Conservation (phyloP, 1,140 invertebrate genomes). For the Hyphantria cunea region DNA sequence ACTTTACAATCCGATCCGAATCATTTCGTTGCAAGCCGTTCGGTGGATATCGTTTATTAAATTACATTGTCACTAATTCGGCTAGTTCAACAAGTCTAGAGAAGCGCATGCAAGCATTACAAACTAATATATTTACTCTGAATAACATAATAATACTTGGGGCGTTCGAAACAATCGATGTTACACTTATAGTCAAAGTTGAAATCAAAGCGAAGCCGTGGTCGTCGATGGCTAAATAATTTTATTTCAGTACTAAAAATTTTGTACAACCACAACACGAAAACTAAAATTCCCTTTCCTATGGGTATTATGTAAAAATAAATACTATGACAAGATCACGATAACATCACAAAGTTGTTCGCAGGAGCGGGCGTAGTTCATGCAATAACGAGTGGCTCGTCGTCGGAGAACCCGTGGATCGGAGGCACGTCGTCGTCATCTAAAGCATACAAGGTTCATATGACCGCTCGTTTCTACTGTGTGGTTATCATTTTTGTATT, state of each 20-base stretch:
- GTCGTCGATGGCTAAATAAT: not conserved
- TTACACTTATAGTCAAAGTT: not conserved
- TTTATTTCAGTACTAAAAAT: slow-evolving; percentile 1
- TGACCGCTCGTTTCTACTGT: slow-evolving; percentile 24
- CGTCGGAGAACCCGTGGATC: slow-evolving; percentile 95
- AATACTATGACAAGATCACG: slow-evolving; percentile 63
- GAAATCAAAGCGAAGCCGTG: not conserved
- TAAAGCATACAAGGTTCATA: slow-evolving; percentile 69
- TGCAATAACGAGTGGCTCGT: slow-evolving; percentile 95
- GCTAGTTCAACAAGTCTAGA: slow-evolving; percentile 3
- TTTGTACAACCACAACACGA: slow-evolving; percentile 13
- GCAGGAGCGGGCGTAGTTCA: slow-evolving; percentile 62
- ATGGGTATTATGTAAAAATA: slow-evolving; percentile 27
- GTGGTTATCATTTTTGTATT: not conserved
- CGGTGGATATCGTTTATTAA: too few relatives aligned
- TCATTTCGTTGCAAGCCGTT: too few relatives aligned
- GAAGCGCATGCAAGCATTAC: slow-evolving; percentile 26
- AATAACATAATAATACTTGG: slow-evolving; percentile 43
- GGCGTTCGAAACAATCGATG: slow-evolving; percentile 23
- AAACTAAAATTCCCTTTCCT: slow-evolving; percentile 4
- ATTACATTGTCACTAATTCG: slow-evolving; percentile 27
- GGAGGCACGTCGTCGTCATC: slow-evolving; percentile 93
- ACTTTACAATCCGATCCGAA: too few relatives aligned
- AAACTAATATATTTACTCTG: slow-evolving; percentile 26
- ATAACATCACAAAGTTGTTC: slow-evolving; percentile 49